Evolutionary conservation across 2,113 vertebrate species (phyloP), one percentile per base, ranked within the genome.

Genomic region (Loxodonta africana): DNA sequence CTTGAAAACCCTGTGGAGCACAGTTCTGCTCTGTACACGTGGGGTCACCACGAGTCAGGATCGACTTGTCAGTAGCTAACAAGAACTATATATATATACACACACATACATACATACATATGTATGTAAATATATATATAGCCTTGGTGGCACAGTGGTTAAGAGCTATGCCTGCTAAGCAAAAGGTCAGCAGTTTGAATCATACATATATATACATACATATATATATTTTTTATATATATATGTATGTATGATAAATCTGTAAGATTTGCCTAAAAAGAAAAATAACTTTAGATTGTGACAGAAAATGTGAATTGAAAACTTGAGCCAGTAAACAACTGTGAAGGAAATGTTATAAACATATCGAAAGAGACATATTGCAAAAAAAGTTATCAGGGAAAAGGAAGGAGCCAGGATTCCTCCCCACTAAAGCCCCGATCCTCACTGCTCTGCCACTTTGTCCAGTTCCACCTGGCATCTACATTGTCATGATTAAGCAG

Each of bases 401-500:
- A 94, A 85, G 1, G 7, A 74, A 83, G 62, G 62, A 65, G n/a
- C 46, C 28, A 73, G 74, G 25, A 46, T 81, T 87, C 37, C 30
- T 77, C 37, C 28, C 82, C 33, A 20, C 28, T 0, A 25, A 86
- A 57, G n/a, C 48, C 11, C 5, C 20, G 67, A 83, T 51, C 1
- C 0, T 80, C 25, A 18, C 6, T 12, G 0, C 4, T 15, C 37
- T 53, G 9, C 18, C 5, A 15, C 25, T 97, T 73, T 44, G 11
- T 93, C 76, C 69, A 81, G 76, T 84, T 89, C 90, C 44, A 92
- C 77, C 53, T 77, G 93, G 57, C 91, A 81, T 12, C n/a, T 77
- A 26, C 6, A 0, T 23, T 87, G 94, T 73, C 98, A 94, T 80
- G 93, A 46, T n/a, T 2, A 95, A 93, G 83, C 88, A 95, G 97